Percentiles rank a stretch among this genome's conserved stretches.
These are phyloP conservation scores for Epistrophe grossulariae DNA, from an alignment of 2,888 invertebrate genomes.

Conservation along the genomic window DNA sequence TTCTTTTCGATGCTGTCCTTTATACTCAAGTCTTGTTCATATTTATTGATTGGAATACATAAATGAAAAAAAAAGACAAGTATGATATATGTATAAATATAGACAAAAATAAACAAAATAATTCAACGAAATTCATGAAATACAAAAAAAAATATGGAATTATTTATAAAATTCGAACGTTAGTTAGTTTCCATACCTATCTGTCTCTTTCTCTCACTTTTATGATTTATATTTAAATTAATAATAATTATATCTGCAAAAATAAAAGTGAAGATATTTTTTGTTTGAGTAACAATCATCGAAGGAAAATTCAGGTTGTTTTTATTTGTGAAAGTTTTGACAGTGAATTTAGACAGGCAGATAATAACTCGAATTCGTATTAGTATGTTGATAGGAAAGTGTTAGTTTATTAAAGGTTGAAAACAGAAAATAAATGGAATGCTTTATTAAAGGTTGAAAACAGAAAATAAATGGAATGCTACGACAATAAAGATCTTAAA, in stretches of 20 bases:
- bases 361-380: constrained; percentile 36
- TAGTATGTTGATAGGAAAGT: constrained; percentile 30
- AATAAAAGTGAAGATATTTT: constrained; percentile 69
- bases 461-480: constrained; percentile 45
- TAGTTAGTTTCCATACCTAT: constrained; percentile 66
- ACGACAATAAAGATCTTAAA: constrained; percentile 27
- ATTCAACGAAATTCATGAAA: constrained; percentile 20
- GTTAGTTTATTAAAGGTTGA: constrained; percentile 54
- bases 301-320: constrained; percentile 46
- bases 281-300: constrained; percentile 59
- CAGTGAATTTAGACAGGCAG: constrained; percentile 2
- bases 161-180: constrained; percentile 29
- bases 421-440: constrained; percentile 44
- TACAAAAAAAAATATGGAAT: constrained; percentile 41
- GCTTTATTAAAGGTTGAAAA: constrained; percentile 42
- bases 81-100: background rate
- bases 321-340: constrained; percentile 17
- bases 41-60: constrained; percentile 28
- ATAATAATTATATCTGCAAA: constrained; percentile 75
- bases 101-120: constrained; percentile 13
- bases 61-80: constrained; percentile 12
- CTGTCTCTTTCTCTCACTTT: constrained; percentile 67
- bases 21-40: constrained; percentile 39
- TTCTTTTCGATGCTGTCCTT: constrained; percentile 58
- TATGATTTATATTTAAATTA: constrained; percentile 66